These are phyloP conservation scores for Apteryx owenii DNA, from an alignment of 2,113 vertebrate genomes.

Conservation along the genomic window DNA sequence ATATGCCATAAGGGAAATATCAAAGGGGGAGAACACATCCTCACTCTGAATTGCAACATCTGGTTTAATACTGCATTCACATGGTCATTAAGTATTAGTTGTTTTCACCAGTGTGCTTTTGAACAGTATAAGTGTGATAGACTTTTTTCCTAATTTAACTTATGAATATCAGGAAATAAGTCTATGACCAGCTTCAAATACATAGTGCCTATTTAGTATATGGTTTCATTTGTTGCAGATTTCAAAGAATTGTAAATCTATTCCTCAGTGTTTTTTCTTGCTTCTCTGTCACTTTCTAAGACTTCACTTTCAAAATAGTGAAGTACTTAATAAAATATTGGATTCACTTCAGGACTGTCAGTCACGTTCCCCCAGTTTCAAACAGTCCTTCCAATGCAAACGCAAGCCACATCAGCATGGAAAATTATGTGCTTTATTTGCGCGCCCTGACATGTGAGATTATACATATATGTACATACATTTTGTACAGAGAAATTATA, in stretches of 20 bases:
- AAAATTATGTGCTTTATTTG: slow-evolving; percentile 72
- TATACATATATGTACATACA: not conserved
- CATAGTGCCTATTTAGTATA: not conserved
- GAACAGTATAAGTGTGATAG: not conserved
- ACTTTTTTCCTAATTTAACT: not conserved
- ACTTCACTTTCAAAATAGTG: not conserved
- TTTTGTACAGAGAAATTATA: slow-evolving; percentile 53
- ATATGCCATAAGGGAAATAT: slow-evolving; percentile 61
- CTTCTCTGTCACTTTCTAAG: not conserved
- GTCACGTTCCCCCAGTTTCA: not conserved
- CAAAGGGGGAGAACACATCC: not conserved
- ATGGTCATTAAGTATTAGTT: slow-evolving; percentile 45
- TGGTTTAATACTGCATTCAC: slow-evolving; percentile 71
- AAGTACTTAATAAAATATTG: not conserved
- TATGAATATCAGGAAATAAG: not conserved
- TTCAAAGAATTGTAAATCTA: not conserved
- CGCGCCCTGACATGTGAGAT: not conserved
- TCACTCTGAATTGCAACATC: not conserved
- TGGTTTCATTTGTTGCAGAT: not conserved
- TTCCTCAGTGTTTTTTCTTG: not conserved
- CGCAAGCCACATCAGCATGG: not conserved
- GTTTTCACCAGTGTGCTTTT: slow-evolving; percentile 2
- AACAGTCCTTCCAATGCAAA: not conserved
- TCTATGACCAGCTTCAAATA: not conserved
- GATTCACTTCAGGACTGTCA: not conserved